These are phyloP conservation scores for Pseudochirops cupreus DNA, from an alignment of 2,797 vertebrate genomes.

Conservation along the genomic window DNA sequence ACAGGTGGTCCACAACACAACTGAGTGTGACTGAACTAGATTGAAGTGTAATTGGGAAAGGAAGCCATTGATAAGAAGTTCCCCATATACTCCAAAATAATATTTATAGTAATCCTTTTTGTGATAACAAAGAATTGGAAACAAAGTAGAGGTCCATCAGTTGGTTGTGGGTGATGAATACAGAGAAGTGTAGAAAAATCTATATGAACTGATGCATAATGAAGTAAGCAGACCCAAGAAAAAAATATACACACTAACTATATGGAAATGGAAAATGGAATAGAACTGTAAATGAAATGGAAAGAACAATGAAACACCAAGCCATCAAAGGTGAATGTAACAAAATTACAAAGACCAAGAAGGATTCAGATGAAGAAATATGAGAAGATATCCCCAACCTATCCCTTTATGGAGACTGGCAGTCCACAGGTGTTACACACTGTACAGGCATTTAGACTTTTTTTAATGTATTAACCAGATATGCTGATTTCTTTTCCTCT, in stretches of 20 bases:
- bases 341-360: not conserved
- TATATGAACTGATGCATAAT: not conserved
- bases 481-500: not conserved
- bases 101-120: not conserved
- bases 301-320: not conserved
- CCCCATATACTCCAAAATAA: not conserved
- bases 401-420: not conserved
- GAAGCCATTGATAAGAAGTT: not conserved
- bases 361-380: not conserved
- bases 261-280: too few relatives aligned
- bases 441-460: not conserved
- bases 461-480: not conserved
- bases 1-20: not conserved
- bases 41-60: not conserved
- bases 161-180: not conserved
- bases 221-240: not conserved
- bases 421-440: not conserved
- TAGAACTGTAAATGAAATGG: too few relatives aligned
- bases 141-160: not conserved
- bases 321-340: not conserved
- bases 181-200: not conserved
- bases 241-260: not conserved
- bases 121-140: not conserved
- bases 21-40: not conserved
- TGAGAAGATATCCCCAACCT: not conserved